Percentiles rank a stretch among this genome's conserved stretches.
These are phyloP conservation scores for Meriones unguiculatus DNA, from an alignment of 2,113 vertebrate species.

Conservation along the genomic window DNA sequence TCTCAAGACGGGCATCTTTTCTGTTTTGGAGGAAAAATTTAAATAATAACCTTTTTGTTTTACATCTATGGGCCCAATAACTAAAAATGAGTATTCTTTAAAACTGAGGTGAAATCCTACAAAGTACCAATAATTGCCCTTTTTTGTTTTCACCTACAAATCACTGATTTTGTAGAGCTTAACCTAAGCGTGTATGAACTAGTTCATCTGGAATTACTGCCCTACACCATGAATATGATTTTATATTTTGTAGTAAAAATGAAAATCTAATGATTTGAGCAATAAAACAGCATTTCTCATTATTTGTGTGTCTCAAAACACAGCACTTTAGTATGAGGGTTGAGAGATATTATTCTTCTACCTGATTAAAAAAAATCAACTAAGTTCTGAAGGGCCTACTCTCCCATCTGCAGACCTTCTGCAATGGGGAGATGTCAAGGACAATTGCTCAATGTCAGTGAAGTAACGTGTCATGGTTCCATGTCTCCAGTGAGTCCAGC, in stretches of 20 bases:
- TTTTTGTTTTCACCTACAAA: background rate
- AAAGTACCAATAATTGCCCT: slow-evolving; percentile 22
- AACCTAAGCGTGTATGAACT: background rate
- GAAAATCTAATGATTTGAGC: background rate
- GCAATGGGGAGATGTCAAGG: background rate
- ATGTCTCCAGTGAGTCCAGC: background rate
- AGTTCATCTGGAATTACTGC: background rate
- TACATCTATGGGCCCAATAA: background rate
- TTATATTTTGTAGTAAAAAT: slow-evolving; percentile 22
- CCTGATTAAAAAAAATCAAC: background rate
- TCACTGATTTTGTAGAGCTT: background rate
- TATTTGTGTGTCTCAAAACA: background rate
- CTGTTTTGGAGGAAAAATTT: slow-evolving; percentile 85
- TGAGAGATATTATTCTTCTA: background rate
- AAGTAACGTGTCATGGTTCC: background rate
- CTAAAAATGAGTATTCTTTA: slow-evolving; percentile 3
- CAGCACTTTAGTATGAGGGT: background rate
- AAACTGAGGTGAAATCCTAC: background rate
- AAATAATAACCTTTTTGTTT: background rate
- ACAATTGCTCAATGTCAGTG: background rate
- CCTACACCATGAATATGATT: background rate
- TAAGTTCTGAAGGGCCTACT: background rate
- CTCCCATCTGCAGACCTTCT: background rate
- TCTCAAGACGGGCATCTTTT: slow-evolving; percentile 94
- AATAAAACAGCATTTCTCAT: slow-evolving; percentile 45